Conservation (phyloP, 2,888 invertebrate species). For the Parnassius apollo region DNA sequence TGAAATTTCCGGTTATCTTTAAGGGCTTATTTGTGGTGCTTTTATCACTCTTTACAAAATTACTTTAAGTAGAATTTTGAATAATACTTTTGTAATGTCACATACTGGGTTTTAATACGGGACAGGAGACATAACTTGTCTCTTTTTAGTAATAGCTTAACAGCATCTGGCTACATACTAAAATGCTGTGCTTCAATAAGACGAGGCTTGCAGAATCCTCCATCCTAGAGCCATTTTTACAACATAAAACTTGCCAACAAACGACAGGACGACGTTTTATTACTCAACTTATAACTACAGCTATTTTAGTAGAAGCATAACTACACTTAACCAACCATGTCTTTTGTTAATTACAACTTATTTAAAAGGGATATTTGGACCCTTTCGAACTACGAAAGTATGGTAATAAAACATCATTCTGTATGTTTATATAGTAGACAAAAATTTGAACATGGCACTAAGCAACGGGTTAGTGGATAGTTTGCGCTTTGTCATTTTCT, state of each 20-base stretch:
- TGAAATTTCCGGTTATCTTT: too few relatives aligned
- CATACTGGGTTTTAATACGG: too few relatives aligned
- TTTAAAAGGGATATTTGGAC: neutral
- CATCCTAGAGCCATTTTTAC: neutral
- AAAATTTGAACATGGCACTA: conserved; percentile 9
- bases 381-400: neutral
- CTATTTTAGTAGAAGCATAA: conserved; percentile 11
- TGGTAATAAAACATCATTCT: neutral
- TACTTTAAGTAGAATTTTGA: too few relatives aligned
- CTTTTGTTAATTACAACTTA: conserved; percentile 2
- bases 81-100: too few relatives aligned
- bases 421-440: neutral
- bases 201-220: neutral
- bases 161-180: too few relatives aligned
- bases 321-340: neutral
- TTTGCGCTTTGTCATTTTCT: neutral
- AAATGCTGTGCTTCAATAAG: too few relatives aligned
- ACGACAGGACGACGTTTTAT: neutral
- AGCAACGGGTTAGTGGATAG: neutral
- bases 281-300: neutral
- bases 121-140: too few relatives aligned
- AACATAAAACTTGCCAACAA: neutral
- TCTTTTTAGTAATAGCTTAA: too few relatives aligned
- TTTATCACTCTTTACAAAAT: too few relatives aligned
- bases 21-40: too few relatives aligned